Evolutionary conservation across 2,888 invertebrate genomes (phyloP), one percentile per base, ranked within the genome.

Genomic region (Drosophila lutescens): DNA sequence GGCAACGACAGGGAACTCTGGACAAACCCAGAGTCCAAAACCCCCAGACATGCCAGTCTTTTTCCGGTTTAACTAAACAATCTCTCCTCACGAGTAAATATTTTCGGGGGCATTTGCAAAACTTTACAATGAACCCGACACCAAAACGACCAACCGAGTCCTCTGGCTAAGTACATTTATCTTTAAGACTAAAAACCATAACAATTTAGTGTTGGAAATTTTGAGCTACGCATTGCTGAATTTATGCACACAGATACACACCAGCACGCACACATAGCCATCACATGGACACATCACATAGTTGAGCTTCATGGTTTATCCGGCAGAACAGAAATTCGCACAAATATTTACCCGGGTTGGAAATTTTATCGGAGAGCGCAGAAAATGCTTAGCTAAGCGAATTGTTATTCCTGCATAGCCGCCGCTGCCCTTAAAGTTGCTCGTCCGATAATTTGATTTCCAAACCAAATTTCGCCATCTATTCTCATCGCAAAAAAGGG

Each of bases 61-160:
- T 81, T 88, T 85, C 85, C 81, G 85, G 86, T 88, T 85, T 88
- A 88, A 85, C 89, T 88, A 87, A 85, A 88, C 88, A 88, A 85
- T 71, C 70, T 56, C 83, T 87, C 32, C 34, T 34, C 83, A 76
- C 81, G 85, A 80, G 85, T 89, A 86, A 86, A 86, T 89, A 86
- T 89, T 87, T 87, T 89, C 75, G 67, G 86, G 65, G 86, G 80
- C 88, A 87, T 79, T 89, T 87, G 73, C 58, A 58, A 58, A 59
- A 59, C 32, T 49, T 49, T 49, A 49, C 32, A 5, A 49, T 49
- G 49, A 49, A 34, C 34, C 34, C 32, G 34, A 34, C 32, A 34
- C 34, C 34, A 12, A 34, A 34, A 34, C 34, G 34, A 34, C 49
- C 34, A 10, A 34, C 32, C 69, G 59, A 70, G 68, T 67, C 44